Percentiles rank a stretch among this genome's conserved stretches.
Conservation (phyloP, 2,113 vertebrate genomes). For the Lepus americanus region DNA sequence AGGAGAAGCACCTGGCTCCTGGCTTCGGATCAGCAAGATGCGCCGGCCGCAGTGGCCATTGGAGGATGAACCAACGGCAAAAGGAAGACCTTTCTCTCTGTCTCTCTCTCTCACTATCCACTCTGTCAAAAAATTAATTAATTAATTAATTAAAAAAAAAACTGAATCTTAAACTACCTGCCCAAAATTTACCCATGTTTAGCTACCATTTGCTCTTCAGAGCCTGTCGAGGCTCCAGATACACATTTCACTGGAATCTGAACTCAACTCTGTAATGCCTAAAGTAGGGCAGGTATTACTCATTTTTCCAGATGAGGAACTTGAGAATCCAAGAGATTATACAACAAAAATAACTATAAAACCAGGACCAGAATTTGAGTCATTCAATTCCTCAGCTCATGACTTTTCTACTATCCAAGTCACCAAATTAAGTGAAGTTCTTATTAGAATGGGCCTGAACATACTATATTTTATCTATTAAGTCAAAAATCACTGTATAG, state of each 20-base stretch:
- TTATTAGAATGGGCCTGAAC: background rate
- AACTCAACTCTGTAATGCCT: background rate
- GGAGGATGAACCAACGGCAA: too few species aligned
- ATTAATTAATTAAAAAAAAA: background rate
- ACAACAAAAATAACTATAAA: constrained; percentile 42
- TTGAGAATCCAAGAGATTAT: background rate
- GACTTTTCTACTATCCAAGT: constrained; percentile 2
- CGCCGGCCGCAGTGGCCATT: too few species aligned
- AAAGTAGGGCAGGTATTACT: background rate
- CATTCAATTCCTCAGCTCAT: background rate
- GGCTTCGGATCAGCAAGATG: too few species aligned
- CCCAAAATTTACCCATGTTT: background rate
- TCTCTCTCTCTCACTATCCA: too few species aligned
- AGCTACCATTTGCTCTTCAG: background rate
- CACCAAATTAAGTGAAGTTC: background rate
- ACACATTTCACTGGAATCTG: background rate
- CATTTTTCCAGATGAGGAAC: constrained; percentile 28
- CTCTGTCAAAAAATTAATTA: too few species aligned
- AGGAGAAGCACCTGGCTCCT: too few species aligned
- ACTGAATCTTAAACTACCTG: background rate
- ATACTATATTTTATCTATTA: background rate
- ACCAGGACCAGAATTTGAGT: background rate
- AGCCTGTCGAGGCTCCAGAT: background rate
- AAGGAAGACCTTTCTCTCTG: too few species aligned
- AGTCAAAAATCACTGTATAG: background rate